Conservation (phyloP, 2,888 invertebrate species). For the Macrophya alboannulata region DNA sequence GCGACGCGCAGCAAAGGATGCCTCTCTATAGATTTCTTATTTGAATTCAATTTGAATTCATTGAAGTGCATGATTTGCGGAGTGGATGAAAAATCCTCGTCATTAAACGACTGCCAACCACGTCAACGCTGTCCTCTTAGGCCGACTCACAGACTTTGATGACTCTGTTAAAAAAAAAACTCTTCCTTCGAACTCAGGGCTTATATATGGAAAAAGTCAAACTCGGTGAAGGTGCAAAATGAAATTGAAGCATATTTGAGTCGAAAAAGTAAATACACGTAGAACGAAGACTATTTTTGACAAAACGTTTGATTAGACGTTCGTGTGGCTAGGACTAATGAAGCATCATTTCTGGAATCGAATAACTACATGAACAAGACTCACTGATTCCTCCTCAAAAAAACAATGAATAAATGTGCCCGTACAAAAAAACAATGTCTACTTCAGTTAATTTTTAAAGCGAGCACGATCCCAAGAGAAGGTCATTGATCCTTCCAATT, state of each 20-base stretch:
- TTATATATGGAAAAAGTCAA: background rate
- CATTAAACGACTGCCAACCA: constrained; percentile 49
- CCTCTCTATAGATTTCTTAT: constrained; percentile 78
- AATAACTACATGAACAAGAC: background rate
- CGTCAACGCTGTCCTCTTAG: constrained; percentile 45
- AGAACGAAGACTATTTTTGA: background rate
- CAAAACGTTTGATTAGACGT: background rate
- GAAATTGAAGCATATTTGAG: background rate
- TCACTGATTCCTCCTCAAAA: background rate
- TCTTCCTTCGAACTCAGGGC: background rate
- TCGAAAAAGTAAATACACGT: background rate
- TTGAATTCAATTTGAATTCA: constrained; percentile 76
- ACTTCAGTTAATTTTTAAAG: background rate
- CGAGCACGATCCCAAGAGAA: background rate
- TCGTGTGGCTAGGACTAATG: background rate
- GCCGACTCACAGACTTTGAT: constrained; percentile 23
- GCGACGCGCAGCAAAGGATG: constrained; percentile 65
- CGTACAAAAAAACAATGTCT: background rate
- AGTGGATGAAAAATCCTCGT: constrained; percentile 66
- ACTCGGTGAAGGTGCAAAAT: background rate
- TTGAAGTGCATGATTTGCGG: constrained; percentile 72
- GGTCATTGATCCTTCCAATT: background rate
- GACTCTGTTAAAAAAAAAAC: background rate
- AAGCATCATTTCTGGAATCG: background rate
- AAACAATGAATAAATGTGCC: background rate